phyloP scores from a whole-genome alignment of 2,797 vertebrate species.

The Emydoidea blandingii region DNA sequence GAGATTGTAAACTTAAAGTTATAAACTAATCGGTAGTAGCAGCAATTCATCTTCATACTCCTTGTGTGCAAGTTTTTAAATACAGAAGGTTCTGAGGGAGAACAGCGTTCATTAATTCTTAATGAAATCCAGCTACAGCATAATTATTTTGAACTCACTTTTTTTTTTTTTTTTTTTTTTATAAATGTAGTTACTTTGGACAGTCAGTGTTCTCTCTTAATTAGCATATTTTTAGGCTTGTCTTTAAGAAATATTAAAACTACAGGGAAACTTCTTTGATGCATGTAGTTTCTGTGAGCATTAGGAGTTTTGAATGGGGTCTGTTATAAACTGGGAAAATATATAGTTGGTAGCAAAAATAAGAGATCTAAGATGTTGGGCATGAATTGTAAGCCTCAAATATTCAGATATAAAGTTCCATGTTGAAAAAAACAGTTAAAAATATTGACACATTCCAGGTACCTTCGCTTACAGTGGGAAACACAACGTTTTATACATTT shows the following conservation, averaged over 20 bases:
- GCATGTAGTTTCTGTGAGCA: neutral
- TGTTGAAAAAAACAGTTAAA: neutral
- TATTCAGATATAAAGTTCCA: neutral
- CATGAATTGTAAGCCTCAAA: neutral
- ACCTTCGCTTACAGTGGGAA: conserved; percentile 89
- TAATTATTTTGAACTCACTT: neutral
- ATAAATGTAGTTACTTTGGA: neutral
- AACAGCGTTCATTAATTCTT: neutral
- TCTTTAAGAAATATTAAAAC: neutral
- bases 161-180: neutral
- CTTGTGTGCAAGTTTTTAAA: neutral
- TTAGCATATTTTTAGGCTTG: neutral
- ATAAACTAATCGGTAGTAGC: neutral
- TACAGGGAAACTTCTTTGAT: neutral
- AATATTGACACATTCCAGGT: conserved; percentile 80
- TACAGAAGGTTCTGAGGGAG: neutral
- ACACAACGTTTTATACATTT: conserved; percentile 89
- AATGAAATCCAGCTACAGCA: neutral
- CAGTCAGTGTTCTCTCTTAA: neutral
- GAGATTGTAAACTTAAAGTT: neutral
- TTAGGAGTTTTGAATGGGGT: neutral
- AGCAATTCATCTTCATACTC: neutral
- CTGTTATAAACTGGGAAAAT: neutral
- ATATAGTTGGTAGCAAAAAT: neutral
- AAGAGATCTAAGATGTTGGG: neutral